These are phyloP conservation scores for Drosophila fulvimacula DNA, from an alignment of 2,888 invertebrate genomes.

Conservation along the genomic window DNA sequence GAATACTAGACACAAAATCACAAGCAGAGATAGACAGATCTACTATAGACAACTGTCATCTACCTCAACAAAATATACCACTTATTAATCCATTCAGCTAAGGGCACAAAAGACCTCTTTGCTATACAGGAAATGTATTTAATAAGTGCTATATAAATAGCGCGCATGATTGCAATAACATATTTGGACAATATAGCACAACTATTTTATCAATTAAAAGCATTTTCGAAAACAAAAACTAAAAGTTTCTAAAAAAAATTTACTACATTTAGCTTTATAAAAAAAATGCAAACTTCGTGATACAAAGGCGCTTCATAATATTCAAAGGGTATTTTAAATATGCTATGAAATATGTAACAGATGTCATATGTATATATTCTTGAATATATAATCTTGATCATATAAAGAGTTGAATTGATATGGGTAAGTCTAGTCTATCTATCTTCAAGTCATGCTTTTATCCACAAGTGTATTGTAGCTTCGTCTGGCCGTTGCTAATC, in stretches of 20 bases:
- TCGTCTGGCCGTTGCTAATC: not conserved
- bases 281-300: slow-evolving; percentile 31
- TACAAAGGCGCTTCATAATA: slow-evolving; percentile 15
- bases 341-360: not conserved
- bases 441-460: rapidly evolving
- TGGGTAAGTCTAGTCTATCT: not conserved
- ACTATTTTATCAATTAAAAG: slow-evolving; percentile 73
- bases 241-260: slow-evolving; percentile 26
- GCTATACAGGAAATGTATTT: not conserved
- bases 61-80: not conserved
- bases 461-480: not conserved
- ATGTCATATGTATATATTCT: not conserved
- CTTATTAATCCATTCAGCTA: not conserved
- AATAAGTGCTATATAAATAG: slow-evolving; percentile 10
- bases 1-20: not conserved
- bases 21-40: not conserved
- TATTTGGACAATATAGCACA: slow-evolving; percentile 46
- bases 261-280: slow-evolving; percentile 16
- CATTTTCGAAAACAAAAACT: slow-evolving; percentile 47
- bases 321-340: not conserved
- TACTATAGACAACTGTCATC: not conserved
- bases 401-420: not conserved
- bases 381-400: not conserved
- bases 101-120: not conserved
- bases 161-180: slow-evolving; percentile 12